phyloP scores from a whole-genome alignment of 2,113 vertebrate genomes.

The Symphodus melops region DNA sequence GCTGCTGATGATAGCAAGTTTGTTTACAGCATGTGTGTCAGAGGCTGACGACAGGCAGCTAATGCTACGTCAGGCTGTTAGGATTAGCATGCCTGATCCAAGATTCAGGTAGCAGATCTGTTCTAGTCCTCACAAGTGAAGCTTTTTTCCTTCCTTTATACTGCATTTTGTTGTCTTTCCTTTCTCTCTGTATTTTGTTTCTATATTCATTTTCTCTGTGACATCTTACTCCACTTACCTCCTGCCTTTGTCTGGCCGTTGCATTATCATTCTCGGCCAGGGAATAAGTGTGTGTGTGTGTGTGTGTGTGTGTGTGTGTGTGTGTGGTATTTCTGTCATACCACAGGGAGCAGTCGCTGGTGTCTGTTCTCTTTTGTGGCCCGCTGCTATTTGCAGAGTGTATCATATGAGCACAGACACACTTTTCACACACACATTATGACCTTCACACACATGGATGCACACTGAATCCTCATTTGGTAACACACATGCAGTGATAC shows the following conservation, averaged over 20 bases:
- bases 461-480: constrained; percentile 10
- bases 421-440: constrained; percentile 15
- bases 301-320: constrained; percentile 39
- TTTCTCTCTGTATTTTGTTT: no score
- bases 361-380: constrained; percentile 60
- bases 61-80: not conserved
- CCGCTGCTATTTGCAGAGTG: constrained; percentile 70
- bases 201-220: no score
- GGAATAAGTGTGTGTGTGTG: constrained; percentile 2
- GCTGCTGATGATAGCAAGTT: no score
- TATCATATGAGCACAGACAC: constrained; percentile 62
- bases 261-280: constrained; percentile 31
- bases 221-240: not conserved
- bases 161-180: no score
- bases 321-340: constrained; percentile 49
- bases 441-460: constrained; percentile 48
- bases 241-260: constrained; percentile 1
- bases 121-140: no score
- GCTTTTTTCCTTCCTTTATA: no score
- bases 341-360: constrained; percentile 54
- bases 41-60: no score
- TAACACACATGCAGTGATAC: constrained; percentile 7
- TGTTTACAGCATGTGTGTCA: no score
- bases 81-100: constrained; percentile 30
- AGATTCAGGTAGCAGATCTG: constrained; percentile 24